Evolutionary conservation across 2,888 invertebrate species (phyloP).

Genomic region (Seira ritae): DNA sequence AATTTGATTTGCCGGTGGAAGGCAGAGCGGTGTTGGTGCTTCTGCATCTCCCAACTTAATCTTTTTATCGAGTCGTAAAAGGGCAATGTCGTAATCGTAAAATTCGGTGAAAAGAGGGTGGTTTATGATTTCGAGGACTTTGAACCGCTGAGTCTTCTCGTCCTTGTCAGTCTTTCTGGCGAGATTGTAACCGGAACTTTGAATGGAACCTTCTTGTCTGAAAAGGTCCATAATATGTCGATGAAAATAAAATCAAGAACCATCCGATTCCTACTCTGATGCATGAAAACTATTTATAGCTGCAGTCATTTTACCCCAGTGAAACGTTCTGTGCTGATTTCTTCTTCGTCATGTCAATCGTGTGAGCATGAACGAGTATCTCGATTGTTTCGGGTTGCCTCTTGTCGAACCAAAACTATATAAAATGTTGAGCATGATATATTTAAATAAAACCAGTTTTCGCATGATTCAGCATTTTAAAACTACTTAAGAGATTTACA

Average conservation of each 20-base stretch:
- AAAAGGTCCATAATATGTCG: slow-evolving; percentile 13
- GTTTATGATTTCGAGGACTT: slow-evolving; percentile 67
- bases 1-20: slow-evolving; percentile 45
- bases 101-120: slow-evolving; percentile 66
- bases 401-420: slow-evolving; percentile 53
- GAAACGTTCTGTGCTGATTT: slow-evolving; percentile 43
- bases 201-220: slow-evolving; percentile 68
- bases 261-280: not conserved
- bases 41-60: slow-evolving; percentile 61
- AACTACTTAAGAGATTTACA: not conserved
- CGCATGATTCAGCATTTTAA: not conserved
- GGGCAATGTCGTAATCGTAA: slow-evolving; percentile 70
- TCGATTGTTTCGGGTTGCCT: slow-evolving; percentile 49
- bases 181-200: slow-evolving; percentile 60
- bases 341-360: slow-evolving; percentile 58
- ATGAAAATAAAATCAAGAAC: not conserved
- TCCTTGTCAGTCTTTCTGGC: slow-evolving; percentile 60
- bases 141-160: slow-evolving; percentile 65
- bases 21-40: slow-evolving; percentile 70
- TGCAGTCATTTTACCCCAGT: slow-evolving; percentile 39
- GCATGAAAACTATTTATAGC: slow-evolving; percentile 8
- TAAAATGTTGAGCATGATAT: too few relatives aligned
- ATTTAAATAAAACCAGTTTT: too few relatives aligned
- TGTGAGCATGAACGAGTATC: slow-evolving; percentile 60
- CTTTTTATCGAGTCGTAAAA: slow-evolving; percentile 63